These are phyloP conservation scores for Propsilocerus akamusi DNA, from an alignment of 1,140 invertebrate species.

Conservation along the genomic window DNA sequence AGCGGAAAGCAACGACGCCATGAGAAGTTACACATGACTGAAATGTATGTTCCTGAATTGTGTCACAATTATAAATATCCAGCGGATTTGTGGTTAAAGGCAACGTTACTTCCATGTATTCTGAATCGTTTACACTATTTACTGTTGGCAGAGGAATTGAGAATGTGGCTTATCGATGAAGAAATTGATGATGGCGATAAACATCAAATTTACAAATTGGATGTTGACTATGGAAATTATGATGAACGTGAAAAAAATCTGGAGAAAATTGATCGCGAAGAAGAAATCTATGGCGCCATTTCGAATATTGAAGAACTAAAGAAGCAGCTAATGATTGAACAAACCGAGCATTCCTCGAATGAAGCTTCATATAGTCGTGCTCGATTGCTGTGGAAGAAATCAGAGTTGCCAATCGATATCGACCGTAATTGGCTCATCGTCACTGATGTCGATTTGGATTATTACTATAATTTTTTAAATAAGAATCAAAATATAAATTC, in stretches of 20 bases:
- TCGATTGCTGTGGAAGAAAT: constrained; percentile 29
- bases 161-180: constrained; percentile 11
- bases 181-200: constrained; percentile 11
- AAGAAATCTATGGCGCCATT: not conserved
- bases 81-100: constrained; percentile 77
- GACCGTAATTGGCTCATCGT: constrained; percentile 33
- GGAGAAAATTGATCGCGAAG: not conserved
- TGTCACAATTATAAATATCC: constrained; percentile 72
- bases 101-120: constrained; percentile 71
- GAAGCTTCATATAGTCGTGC: not conserved
- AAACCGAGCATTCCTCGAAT: not conserved
- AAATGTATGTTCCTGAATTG: constrained; percentile 70
- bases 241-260: constrained; percentile 7
- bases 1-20: constrained; percentile 16
- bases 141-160: constrained; percentile 17
- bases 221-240: constrained; percentile 15
- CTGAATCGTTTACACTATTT: constrained; percentile 35
- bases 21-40: constrained; percentile 15
- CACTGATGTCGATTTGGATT: constrained; percentile 43
- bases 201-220: constrained; percentile 10
- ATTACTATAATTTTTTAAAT: constrained; percentile 44
- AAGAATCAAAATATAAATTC: too few relatives aligned
- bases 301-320: not conserved
- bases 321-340: not conserved
- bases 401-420: constrained; percentile 43